Evolutionary conservation across 2,113 vertebrate species (phyloP).

Genomic region (Myrmecophaga tridactyla): DNA sequence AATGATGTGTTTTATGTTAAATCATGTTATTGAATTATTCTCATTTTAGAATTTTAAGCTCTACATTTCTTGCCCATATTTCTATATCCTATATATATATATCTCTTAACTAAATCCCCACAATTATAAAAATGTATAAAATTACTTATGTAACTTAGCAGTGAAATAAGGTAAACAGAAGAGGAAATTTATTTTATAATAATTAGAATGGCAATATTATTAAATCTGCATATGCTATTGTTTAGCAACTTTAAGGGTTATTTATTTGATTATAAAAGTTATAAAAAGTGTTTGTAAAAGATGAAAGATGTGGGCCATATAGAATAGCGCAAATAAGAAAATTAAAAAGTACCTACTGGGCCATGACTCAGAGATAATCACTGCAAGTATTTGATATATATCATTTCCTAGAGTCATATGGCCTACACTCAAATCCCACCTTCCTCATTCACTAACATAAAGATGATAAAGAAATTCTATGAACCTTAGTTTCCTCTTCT

Average conservation of each 20-base stretch:
- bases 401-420: background rate
- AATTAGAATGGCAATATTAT: background rate
- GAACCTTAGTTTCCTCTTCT: background rate
- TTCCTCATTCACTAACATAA: background rate
- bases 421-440: background rate
- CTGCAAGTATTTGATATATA: background rate
- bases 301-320: background rate
- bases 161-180: background rate
- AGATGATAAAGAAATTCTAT: background rate
- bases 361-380: background rate
- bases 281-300: background rate
- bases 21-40: background rate
- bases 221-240: background rate
- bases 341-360: background rate
- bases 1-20: background rate
- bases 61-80: background rate
- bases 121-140: background rate
- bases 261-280: background rate
- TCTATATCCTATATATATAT: background rate
- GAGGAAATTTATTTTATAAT: background rate
- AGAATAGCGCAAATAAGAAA: background rate
- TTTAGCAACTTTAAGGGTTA: background rate
- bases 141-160: background rate
- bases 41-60: background rate
- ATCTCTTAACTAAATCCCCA: no score